These are phyloP conservation scores for Choristoneura fumiferana DNA, from an alignment of 1,140 invertebrate genomes.

Conservation along the genomic window DNA sequence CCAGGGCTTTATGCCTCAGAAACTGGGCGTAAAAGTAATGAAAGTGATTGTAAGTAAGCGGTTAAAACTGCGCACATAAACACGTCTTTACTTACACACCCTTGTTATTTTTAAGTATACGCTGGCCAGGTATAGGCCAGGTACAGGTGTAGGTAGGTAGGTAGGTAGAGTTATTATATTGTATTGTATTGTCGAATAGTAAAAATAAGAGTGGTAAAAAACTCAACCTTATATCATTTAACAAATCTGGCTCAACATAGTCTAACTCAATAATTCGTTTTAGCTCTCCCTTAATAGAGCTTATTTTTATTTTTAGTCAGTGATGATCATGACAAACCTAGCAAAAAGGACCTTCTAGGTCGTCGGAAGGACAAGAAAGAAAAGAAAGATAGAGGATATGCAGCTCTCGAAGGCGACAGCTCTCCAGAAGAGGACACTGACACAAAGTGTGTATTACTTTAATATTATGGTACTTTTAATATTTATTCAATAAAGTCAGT, in stretches of 20 bases:
- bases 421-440: slow-evolving; percentile 93
- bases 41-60: slow-evolving; percentile 89
- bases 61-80: slow-evolving; percentile 11
- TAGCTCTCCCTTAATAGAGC: too few species aligned
- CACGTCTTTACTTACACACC: background rate
- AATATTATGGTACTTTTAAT: background rate
- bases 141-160: too few species aligned
- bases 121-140: too few species aligned
- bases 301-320: slow-evolving; percentile 82
- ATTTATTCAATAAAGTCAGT: too few species aligned
- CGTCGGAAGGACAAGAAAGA: slow-evolving; percentile 90
- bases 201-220: too few species aligned
- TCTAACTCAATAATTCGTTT: too few species aligned
- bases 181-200: too few species aligned
- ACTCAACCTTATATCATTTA: too few species aligned
- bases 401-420: slow-evolving; percentile 94
- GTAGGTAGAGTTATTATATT: too few species aligned
- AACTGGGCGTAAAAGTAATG: slow-evolving; percentile 86
- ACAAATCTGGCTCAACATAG: too few species aligned
- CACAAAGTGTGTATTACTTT: slow-evolving; percentile 83
- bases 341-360: slow-evolving; percentile 87
- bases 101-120: slow-evolving; percentile 17
- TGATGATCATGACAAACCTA: slow-evolving; percentile 86
- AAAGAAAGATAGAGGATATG: slow-evolving; percentile 92
- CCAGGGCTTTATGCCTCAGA: slow-evolving; percentile 92